These are phyloP conservation scores for western clawed frog (Xenopus tropicalis) DNA, from an alignment of 2,113 vertebrate genomes.

Conservation along the genomic window UCB_Xtro_10.0 CM004448.2:112516001-112516500, in stretches of 20 bases:
- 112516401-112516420: neutral
- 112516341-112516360: slow-evolving; percentile 2
- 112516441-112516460: too few relatives aligned
- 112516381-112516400: neutral
- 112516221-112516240: slow-evolving; percentile 88
- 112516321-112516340: slow-evolving; percentile 50
- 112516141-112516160: slow-evolving; percentile 91
- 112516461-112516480: too few relatives aligned
- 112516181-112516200: slow-evolving; percentile 91
- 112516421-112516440: too few relatives aligned
- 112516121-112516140: slow-evolving; percentile 88
- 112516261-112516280: slow-evolving; percentile 70
- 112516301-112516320: slow-evolving; percentile 56
- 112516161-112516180: slow-evolving; percentile 88
- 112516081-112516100: slow-evolving; percentile 85
- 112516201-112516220: slow-evolving; percentile 90
- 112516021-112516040: slow-evolving; percentile 89
- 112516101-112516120: slow-evolving; percentile 86
- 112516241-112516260: slow-evolving; percentile 79
- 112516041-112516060: slow-evolving; percentile 88
- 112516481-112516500: neutral
- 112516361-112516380: slow-evolving; percentile 4
- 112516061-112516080: slow-evolving; percentile 86
- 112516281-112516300: slow-evolving; percentile 66
- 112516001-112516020: slow-evolving; percentile 78